Conservation (phyloP, 2,113 vertebrate species). For the sheep (Ovis aries) region ARS-UI_Ramb_v3.0 NC_056055.1:118364501-118365000, state of each 20-base stretch:
- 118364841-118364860: background rate
- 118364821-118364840: background rate
- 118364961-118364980: background rate
- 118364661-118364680: background rate
- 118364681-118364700: background rate
- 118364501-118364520: background rate
- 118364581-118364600: background rate
- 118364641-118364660: background rate
- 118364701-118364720: background rate
- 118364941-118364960: background rate
- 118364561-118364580: background rate
- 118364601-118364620: no score
- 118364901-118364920: background rate
- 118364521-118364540: background rate
- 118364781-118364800: background rate
- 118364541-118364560: background rate
- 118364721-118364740: background rate
- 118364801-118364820: background rate
- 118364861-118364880: background rate
- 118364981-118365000: background rate
- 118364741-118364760: background rate
- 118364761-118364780: background rate
- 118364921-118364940: background rate
- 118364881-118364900: background rate
- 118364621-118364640: background rate